Percentiles rank a stretch among this genome's conserved stretches.
These are phyloP conservation scores for Cichlasoma orientale DNA, from an alignment of 2,797 vertebrate genomes.

Conservation along the genomic window DNA sequence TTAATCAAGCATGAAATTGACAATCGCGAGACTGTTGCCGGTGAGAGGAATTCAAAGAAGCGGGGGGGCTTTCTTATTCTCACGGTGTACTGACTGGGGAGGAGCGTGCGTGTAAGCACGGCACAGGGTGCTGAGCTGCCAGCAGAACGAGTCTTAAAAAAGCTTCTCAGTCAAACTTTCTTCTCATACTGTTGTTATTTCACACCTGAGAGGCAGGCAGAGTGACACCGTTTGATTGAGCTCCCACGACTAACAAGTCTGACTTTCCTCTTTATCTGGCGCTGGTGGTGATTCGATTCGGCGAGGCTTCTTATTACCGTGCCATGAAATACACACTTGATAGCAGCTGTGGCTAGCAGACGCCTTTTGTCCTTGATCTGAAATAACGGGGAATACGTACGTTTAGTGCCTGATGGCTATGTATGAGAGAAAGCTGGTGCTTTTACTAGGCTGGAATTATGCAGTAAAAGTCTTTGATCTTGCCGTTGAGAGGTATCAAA, in stretches of 20 bases:
- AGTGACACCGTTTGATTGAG: slow-evolving; percentile 66
- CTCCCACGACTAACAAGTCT: slow-evolving; percentile 52
- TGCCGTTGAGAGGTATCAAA: background rate
- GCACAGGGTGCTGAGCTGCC: slow-evolving; percentile 4
- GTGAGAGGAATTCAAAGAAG: slow-evolving; percentile 78
- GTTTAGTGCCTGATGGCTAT: background rate
- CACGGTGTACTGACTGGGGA: slow-evolving; percentile 44
- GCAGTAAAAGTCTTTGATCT: background rate
- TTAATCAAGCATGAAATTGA: slow-evolving; percentile 88
- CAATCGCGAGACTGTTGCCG: slow-evolving; percentile 75
- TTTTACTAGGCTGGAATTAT: background rate
- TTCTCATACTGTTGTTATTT: slow-evolving; percentile 67
- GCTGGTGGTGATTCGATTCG: slow-evolving; percentile 30
- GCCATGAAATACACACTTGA: slow-evolving; percentile 29
- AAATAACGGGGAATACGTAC: background rate
- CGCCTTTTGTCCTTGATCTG: slow-evolving; percentile 21
- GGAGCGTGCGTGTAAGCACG: slow-evolving; percentile 17
- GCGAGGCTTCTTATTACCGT: slow-evolving; percentile 5
- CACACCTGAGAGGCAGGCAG: slow-evolving; percentile 65
- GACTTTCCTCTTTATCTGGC: slow-evolving; percentile 36
- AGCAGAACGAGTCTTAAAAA: slow-evolving; percentile 39
- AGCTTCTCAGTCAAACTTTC: slow-evolving; percentile 52
- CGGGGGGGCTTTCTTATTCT: slow-evolving; percentile 52
- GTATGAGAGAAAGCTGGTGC: background rate
- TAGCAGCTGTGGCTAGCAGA: slow-evolving; percentile 7